phyloP scores from a whole-genome alignment of 2,797 vertebrate species.

The Onychomys leucogaster region DNA sequence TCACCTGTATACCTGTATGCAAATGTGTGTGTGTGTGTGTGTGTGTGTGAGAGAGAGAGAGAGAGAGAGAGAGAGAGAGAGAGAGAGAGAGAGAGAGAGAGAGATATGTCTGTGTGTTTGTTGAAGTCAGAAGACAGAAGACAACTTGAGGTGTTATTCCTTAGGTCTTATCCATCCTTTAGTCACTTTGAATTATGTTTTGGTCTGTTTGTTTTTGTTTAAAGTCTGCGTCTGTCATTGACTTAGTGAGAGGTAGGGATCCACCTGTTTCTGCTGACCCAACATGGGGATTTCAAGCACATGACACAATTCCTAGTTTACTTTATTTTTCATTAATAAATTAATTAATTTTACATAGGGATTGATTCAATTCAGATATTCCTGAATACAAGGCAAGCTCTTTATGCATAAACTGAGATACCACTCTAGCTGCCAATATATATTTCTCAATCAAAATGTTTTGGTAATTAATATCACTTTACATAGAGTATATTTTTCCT shows the following conservation, averaged over 20 bases:
- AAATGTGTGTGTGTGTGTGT: neutral
- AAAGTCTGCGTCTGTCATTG: no score
- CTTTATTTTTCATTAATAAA: neutral
- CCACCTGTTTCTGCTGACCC: neutral
- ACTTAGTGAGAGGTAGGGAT: neutral
- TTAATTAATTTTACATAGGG: neutral
- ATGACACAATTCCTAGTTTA: neutral
- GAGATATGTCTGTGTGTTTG: neutral
- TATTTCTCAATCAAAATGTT: neutral
- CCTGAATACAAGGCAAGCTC: neutral
- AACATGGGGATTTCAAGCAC: neutral
- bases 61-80: no score
- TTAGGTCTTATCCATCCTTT: neutral
- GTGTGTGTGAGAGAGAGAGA: no score
- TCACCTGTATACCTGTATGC: neutral
- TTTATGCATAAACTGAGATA: neutral
- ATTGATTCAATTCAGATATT: neutral
- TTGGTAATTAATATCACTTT: neutral
- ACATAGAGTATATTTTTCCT: neutral
- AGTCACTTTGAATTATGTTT: neutral
- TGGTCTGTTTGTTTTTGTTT: neutral
- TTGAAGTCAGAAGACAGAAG: neutral
- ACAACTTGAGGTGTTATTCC: neutral
- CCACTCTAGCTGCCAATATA: no score
- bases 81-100: no score